Conservation (phyloP, 2,113 vertebrate genomes). For the Sphyrna mokarran region DNA sequence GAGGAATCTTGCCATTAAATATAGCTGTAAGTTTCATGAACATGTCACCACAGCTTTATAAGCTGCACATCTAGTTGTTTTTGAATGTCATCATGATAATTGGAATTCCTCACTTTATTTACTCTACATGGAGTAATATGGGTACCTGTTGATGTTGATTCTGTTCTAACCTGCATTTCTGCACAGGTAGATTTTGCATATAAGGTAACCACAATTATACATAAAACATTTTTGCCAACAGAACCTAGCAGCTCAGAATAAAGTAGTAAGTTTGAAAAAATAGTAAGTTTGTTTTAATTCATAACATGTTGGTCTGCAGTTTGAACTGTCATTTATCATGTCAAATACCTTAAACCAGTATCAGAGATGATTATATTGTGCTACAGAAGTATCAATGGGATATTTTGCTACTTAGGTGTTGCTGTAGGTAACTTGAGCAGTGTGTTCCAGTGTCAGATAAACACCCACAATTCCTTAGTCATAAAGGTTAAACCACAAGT, state of each 20-base stretch:
- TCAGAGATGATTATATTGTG: background rate
- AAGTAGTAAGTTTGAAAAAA: background rate
- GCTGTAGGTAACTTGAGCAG: background rate
- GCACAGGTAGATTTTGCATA: background rate
- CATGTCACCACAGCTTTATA: background rate
- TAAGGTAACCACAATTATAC: background rate
- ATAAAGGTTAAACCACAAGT: background rate
- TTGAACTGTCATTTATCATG: background rate
- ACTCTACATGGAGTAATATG: background rate
- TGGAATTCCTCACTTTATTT: background rate
- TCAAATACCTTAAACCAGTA: background rate
- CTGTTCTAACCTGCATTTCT: slow-evolving; percentile 2
- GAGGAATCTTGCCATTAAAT: background rate
- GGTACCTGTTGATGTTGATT: background rate
- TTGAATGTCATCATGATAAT: background rate
- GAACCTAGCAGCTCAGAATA: background rate
- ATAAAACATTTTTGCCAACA: background rate
- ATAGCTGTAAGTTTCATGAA: background rate
- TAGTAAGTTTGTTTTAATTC: background rate
- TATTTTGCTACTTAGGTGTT: background rate
- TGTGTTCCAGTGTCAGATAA: background rate
- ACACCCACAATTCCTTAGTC: background rate
- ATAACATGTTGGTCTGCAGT: background rate
- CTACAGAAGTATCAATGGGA: background rate
- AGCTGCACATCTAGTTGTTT: background rate